Base-by-base conservation (phyloP, 2,113 vertebrate genomes). In the Xiphorhynchus elegans region DNA sequence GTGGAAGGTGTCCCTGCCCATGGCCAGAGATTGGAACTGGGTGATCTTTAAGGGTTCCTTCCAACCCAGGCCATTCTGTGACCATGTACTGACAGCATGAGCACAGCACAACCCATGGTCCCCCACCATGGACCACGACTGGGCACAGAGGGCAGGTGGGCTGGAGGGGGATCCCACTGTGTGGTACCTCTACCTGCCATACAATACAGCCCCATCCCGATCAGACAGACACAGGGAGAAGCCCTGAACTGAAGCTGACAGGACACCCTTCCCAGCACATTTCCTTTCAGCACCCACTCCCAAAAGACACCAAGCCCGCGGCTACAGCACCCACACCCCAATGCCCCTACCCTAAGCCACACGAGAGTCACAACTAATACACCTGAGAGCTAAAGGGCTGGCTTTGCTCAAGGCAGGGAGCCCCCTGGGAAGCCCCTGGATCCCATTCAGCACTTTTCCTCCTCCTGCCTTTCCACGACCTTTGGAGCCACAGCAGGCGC, bases 341-440 rank as follows among this genome's bases (percentile, higher is more conserved):
- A 6, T 0, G 0, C 23, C 42, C 59, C 12, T 39, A 6, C 9
- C 3, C 28, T 13, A 2, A 55, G 25, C 11, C 52, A 1, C 56
- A 2, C 0, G 0, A n/a, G 6, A 15, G 13, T 11, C 77, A 6
- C 64, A 9, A 1, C 9, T 2, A 4, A 42, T 0, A 2, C 39
- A 17, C 1, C 59, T 8, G 46, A 9, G 5, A 49, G 33, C 18
- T 1, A 0, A 12, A 64, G 20, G 26, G 17, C 24, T 6, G 52
- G 9, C 21, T 74, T 19, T 69, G 6, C 6, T 4, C 81, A 11
- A 24, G 42, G 39, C 2, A 24, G 10, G 25, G 44, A 75, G 39
- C 24, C 33, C n/a, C 2, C 26, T 5, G 14, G n/a, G 70, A 58
- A 80, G 3, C 15, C 17, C n/a, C 63, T 0, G 2, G 11, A 44